phyloP scores from a whole-genome alignment of 2,888 invertebrate species.

The Cryptocephalus moraei region DNA sequence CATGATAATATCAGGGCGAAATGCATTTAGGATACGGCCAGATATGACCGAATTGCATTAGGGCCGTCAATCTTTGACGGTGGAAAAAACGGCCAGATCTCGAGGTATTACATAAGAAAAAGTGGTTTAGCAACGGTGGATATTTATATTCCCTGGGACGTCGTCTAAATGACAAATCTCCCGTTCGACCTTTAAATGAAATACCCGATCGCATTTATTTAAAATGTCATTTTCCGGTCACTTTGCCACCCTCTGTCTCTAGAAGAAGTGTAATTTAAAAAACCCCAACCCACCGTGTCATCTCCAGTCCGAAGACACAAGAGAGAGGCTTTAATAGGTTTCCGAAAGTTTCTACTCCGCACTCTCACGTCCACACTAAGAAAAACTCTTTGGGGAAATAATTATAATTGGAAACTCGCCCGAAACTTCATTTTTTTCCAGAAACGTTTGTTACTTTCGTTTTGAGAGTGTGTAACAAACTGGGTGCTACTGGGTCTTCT shows the following conservation, averaged over 20 bases:
- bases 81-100: no score
- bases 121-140: no score
- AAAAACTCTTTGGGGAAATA: no score
- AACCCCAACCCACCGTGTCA: slow-evolving; percentile 22
- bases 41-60: slow-evolving; percentile 20
- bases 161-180: slow-evolving; percentile 23
- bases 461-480: no score
- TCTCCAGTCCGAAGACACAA: slow-evolving; percentile 12
- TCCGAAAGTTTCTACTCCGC: slow-evolving; percentile 2
- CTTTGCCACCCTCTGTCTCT: slow-evolving; percentile 17
- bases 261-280: slow-evolving; percentile 34
- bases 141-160: background rate
- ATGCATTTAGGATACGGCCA: slow-evolving; percentile 17
- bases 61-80: slow-evolving; percentile 14
- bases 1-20: slow-evolving; percentile 16
- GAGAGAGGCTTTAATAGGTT: slow-evolving; percentile 1
- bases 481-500: no score
- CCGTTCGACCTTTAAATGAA: slow-evolving; percentile 23
- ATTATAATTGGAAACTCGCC: no score
- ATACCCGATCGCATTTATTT: slow-evolving; percentile 35
- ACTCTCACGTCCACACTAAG: background rate
- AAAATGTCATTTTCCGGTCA: slow-evolving; percentile 28
- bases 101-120: no score
- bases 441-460: no score
- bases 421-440: no score